Evolutionary conservation across 2,888 invertebrate species (phyloP), one percentile per base, ranked within the genome.

Genomic region (Portevinia maculata): DNA sequence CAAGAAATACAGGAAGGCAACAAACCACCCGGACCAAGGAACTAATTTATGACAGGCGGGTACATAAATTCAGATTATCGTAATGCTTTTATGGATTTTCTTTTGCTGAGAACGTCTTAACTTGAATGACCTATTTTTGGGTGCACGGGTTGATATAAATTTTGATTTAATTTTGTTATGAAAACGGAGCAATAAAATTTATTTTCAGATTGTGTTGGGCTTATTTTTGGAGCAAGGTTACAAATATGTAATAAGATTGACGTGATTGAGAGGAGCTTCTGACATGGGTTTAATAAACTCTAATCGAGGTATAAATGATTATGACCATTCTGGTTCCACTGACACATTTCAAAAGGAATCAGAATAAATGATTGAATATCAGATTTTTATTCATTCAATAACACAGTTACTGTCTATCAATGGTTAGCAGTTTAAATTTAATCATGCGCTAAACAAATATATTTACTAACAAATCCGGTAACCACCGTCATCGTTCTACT

Each of bases 31-130:
- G 9, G 8, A 39, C 8, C 1, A 19, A 8, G 67, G 34, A 41
- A 52, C 21, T 62, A 55, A 64, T 81, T 81, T 81, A 81, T 81
- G 52, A 50, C 30, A 75, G 75, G 5, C 57, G 81, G 59, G 64
- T 70, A 59, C 64, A 75, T 81, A 70, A 81, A 75, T 81, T 81
- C 55, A 74, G 79, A 74, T 76, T 76, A 69, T 76, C 46, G 69
- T 62, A 41, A 44, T 28, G 34, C 24, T 75, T 52, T 52, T 28
- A 34, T 67, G 74, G 74, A 59, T 67, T 67, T 75, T 17, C 50
- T 65, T 65, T 50, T 32, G 41, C 55, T 50, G 57, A 74, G 57
- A 57, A 55, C 11, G 57, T 65, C 74, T 60, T 65, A 39, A 52
- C 71, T 64, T 50, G 60, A 65, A 76, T 69, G 62, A 69, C 76